Percentiles rank a stretch among this genome's conserved stretches.
These are phyloP conservation scores for Tiliacea citrago DNA, from an alignment of 2,888 invertebrate species.

Conservation along the genomic window DNA sequence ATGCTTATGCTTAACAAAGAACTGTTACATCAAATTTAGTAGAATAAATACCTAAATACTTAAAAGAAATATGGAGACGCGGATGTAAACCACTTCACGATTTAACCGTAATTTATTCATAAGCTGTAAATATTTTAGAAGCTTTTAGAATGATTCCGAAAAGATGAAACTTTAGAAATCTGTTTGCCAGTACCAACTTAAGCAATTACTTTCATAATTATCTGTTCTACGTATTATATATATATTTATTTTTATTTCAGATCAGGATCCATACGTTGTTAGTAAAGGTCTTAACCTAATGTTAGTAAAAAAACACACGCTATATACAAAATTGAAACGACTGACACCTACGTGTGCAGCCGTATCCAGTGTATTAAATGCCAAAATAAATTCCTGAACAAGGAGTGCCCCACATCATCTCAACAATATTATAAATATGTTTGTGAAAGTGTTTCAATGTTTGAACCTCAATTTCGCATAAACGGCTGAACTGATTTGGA, in stretches of 20 bases:
- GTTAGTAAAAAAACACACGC: too few relatives aligned
- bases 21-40: neutral
- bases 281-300: too few relatives aligned
- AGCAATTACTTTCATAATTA: neutral
- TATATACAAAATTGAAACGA: too few relatives aligned
- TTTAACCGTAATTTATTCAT: conserved; percentile 52
- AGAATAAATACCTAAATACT: conserved; percentile 20
- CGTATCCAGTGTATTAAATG: too few relatives aligned
- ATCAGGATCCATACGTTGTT: too few relatives aligned
- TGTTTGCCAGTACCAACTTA: neutral
- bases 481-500: neutral
- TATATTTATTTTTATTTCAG: too few relatives aligned
- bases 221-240: neutral
- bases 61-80: conserved; percentile 7
- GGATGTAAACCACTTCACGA: conserved; percentile 20
- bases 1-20: neutral
- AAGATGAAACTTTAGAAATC: conserved; percentile 31
- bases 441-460: neutral
- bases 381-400: neutral
- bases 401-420: neutral
- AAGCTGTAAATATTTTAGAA: conserved; percentile 56
- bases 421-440: neutral
- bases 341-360: too few relatives aligned
- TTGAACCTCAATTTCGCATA: neutral
- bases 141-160: conserved; percentile 26